phyloP scores from a whole-genome alignment of 2,888 invertebrate species.

The Patella depressa region DNA sequence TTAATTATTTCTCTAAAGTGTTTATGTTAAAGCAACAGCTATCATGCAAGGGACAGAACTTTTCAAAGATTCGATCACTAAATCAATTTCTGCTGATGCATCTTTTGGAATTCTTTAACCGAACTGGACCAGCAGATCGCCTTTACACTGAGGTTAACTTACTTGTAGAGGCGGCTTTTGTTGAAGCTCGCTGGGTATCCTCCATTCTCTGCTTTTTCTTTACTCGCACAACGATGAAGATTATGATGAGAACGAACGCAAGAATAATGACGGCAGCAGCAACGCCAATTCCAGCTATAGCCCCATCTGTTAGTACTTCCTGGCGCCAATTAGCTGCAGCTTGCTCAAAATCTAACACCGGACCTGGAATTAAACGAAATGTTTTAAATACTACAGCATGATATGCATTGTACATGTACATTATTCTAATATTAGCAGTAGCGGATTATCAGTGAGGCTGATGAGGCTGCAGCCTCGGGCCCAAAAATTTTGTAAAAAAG shows the following conservation, averaged over 20 bases:
- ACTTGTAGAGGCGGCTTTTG: conserved; percentile 17
- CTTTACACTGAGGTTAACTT: neutral
- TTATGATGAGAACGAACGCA: conserved; percentile 19
- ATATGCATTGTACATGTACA: too few species aligned
- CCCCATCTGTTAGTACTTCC: conserved; percentile 13
- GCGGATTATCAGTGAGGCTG: too few species aligned
- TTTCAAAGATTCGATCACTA: neutral
- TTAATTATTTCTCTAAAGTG: too few species aligned
- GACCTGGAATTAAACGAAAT: conserved; percentile 4
- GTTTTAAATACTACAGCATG: too few species aligned
- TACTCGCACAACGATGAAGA: conserved; percentile 14
- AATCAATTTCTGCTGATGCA: too few species aligned
- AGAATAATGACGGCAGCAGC: conserved; percentile 18
- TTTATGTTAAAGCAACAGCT: neutral
- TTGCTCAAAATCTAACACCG: conserved; percentile 20
- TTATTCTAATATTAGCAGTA: too few species aligned
- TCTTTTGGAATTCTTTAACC: too few species aligned
- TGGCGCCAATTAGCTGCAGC: conserved; percentile 2
- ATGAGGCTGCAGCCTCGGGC: too few species aligned
- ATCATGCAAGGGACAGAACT: neutral
- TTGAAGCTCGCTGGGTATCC: neutral
- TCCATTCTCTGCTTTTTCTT: conserved; percentile 7
- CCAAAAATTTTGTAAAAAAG: too few species aligned
- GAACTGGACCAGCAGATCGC: too few species aligned
- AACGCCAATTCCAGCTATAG: conserved; percentile 18